Percentiles rank a stretch among this genome's conserved stretches.
Conservation (phyloP, 2,113 vertebrate species). For the Oplegnathus fasciatus region DNA sequence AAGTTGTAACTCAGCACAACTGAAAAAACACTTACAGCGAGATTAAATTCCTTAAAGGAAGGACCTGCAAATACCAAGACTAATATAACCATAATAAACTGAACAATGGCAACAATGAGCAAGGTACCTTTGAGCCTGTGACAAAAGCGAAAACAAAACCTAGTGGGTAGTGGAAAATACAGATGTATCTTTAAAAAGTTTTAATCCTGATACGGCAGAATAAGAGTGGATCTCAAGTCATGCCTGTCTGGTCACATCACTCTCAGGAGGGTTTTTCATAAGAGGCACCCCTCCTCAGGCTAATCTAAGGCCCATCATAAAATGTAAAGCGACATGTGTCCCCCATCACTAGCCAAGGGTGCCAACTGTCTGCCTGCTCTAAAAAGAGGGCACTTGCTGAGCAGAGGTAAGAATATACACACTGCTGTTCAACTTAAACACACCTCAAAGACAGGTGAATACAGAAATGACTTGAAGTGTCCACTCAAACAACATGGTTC, state of each 20-base stretch:
- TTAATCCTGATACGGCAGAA: conserved; percentile 43
- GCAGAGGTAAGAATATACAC: conserved; percentile 30
- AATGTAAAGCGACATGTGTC: conserved; percentile 68
- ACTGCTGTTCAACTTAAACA: conserved; percentile 17
- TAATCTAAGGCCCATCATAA: conserved; percentile 57
- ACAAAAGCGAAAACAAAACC: neutral
- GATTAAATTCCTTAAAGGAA: conserved; percentile 14
- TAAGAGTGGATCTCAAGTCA: conserved; percentile 57
- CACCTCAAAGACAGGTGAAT: conserved; percentile 50
- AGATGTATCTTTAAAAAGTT: conserved; percentile 17
- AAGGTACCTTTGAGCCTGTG: neutral
- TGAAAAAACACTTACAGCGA: neutral
- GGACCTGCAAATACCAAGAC: neutral
- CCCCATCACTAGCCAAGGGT: conserved; percentile 62
- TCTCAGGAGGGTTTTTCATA: conserved; percentile 54
- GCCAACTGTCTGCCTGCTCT: conserved; percentile 58
- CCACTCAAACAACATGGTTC: conserved; percentile 21
- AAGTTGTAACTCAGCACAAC: neutral
- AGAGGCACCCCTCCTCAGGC: conserved; percentile 45
- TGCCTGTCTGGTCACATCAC: conserved; percentile 72
- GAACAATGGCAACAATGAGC: neutral
- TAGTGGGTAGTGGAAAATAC: conserved; percentile 5
- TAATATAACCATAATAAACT: conserved; percentile 3
- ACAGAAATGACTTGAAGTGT: conserved; percentile 15
- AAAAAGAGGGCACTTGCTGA: conserved; percentile 44